Percentiles rank a stretch among this genome's conserved stretches.
phyloP scores from a whole-genome alignment of 2,888 invertebrate species.

The Drosophila nr. perissopoda region DNA sequence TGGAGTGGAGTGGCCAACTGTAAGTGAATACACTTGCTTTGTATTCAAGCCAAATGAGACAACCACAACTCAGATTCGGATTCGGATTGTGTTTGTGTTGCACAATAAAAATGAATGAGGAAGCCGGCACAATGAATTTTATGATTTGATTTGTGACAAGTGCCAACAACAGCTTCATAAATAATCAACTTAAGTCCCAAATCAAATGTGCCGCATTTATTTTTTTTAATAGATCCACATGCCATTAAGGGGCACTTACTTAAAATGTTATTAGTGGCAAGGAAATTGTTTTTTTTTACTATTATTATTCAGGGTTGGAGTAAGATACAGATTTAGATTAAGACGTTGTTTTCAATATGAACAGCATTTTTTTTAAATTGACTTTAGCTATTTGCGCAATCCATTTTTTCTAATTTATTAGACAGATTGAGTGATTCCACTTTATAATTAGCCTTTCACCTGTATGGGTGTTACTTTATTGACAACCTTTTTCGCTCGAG shows the following conservation, averaged over 20 bases:
- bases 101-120: slow-evolving; percentile 57
- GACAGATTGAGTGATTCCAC: neutral
- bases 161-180: slow-evolving; percentile 14
- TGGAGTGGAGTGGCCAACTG: slow-evolving; percentile 22
- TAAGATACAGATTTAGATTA: neutral
- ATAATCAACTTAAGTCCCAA: neutral
- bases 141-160: slow-evolving; percentile 53
- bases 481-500: neutral
- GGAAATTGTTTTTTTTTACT: neutral
- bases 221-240: slow-evolving; percentile 5
- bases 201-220: neutral
- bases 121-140: slow-evolving; percentile 51
- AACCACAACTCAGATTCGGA: slow-evolving; percentile 17
- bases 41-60: slow-evolving; percentile 52
- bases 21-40: slow-evolving; percentile 37
- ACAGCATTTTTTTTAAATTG: neutral
- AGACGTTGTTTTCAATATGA: neutral
- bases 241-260: neutral
- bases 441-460: neutral
- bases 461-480: neutral
- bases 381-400: neutral
- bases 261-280: neutral
- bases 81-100: slow-evolving; percentile 18
- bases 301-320: neutral
- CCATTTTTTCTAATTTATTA: neutral